phyloP scores from a whole-genome alignment of 2,888 invertebrate genomes.

The Thysanoteuthis rhombus region DNA sequence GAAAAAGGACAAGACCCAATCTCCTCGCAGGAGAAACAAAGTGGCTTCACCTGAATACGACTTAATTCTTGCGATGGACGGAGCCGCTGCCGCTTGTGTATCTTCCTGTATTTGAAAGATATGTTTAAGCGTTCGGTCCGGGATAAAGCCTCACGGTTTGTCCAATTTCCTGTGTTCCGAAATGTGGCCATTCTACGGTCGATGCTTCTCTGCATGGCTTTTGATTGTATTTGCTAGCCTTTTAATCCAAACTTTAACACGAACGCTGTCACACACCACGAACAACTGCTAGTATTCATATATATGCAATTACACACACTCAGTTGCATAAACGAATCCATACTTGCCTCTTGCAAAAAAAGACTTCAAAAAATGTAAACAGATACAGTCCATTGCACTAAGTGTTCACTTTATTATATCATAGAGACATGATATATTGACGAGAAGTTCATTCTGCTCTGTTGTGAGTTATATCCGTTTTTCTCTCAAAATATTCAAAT shows the following conservation, averaged over 20 bases:
- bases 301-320: neutral
- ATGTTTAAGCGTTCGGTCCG: neutral
- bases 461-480: too few relatives aligned
- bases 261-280: neutral
- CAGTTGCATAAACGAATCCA: too few relatives aligned
- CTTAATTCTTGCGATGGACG: neutral
- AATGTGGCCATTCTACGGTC: neutral
- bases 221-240: neutral
- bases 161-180: neutral
- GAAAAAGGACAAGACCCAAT: neutral
- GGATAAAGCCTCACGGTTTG: neutral
- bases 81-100: neutral
- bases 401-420: too few relatives aligned
- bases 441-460: too few relatives aligned
- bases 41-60: neutral
- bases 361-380: too few relatives aligned
- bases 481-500: too few relatives aligned
- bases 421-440: too few relatives aligned
- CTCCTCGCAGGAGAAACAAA: neutral
- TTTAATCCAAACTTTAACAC: neutral
- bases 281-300: neutral
- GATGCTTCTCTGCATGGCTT: neutral
- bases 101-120: neutral
- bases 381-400: too few relatives aligned
- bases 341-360: too few relatives aligned